phyloP scores from a whole-genome alignment of 2,888 invertebrate genomes.

The Monopis laevigella region DNA sequence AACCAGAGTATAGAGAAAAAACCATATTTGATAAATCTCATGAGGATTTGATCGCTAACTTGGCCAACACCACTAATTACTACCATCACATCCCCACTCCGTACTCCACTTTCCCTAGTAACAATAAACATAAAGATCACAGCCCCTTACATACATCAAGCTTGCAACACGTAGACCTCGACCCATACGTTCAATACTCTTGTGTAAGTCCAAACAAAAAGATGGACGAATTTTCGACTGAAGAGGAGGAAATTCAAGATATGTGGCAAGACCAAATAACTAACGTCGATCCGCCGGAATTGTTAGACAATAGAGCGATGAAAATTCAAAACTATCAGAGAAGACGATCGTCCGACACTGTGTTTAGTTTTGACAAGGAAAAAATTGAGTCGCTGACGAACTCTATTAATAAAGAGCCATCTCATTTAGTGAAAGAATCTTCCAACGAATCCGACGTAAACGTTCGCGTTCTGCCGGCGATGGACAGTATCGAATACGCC shows the following conservation, averaged over 20 bases:
- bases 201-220: constrained; percentile 44
- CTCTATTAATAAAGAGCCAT: constrained; percentile 48
- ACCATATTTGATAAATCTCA: constrained; percentile 65
- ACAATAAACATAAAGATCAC: constrained; percentile 64
- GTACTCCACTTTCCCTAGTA: constrained; percentile 71
- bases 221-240: constrained; percentile 56
- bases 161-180: constrained; percentile 76
- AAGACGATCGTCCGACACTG: constrained; percentile 76
- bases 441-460: constrained; percentile 63
- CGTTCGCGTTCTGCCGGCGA: constrained; percentile 55
- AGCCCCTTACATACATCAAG: constrained; percentile 74
- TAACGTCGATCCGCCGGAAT: constrained; percentile 56
- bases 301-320: constrained; percentile 45
- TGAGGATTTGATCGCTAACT: constrained; percentile 67
- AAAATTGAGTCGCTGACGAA: constrained; percentile 77
- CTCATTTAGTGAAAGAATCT: constrained; percentile 55
- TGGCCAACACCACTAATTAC: constrained; percentile 48
- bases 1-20: constrained; percentile 60
- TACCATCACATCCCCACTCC: constrained; percentile 70
- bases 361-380: constrained; percentile 81
- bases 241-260: constrained; percentile 60
- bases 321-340: constrained; percentile 64
- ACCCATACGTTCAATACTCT: constrained; percentile 60
- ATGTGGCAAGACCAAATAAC: constrained; percentile 67
- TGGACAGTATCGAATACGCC: constrained; percentile 66